phyloP scores from a whole-genome alignment of 2,113 vertebrate species.

The Myrmecobius fasciatus region DNA sequence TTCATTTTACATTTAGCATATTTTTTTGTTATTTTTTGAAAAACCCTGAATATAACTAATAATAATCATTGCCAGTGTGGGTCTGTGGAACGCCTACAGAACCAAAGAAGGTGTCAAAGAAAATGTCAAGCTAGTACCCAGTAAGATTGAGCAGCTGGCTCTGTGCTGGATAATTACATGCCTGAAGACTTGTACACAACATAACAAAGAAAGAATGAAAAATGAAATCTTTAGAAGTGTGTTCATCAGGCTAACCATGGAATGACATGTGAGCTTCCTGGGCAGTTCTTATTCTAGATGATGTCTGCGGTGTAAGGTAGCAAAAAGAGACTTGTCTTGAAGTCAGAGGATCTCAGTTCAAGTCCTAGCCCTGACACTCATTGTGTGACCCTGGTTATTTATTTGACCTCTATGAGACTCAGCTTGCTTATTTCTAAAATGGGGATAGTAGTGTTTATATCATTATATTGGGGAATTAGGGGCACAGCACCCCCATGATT shows the following conservation, averaged over 20 bases:
- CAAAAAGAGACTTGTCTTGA: neutral
- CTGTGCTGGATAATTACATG: neutral
- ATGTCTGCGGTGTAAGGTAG: neutral
- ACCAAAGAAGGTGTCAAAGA: constrained; percentile 56
- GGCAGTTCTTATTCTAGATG: neutral
- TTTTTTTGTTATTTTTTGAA: neutral
- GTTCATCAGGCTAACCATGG: neutral
- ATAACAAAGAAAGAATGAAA: neutral
- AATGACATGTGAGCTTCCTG: neutral
- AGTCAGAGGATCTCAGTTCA: neutral
- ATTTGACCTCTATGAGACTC: neutral
- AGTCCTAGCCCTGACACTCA: neutral
- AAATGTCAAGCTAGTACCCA: constrained; percentile 56
- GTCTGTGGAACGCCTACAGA: constrained; percentile 59
- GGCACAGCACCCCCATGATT: neutral
- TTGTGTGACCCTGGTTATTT: neutral
- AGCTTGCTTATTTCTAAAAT: neutral
- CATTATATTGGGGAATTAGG: fast-evolving
- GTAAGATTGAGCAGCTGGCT: constrained; percentile 33
- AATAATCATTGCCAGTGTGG: neutral
- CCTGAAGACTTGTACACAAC: neutral
- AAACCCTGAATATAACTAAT: neutral
- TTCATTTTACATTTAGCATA: neutral
- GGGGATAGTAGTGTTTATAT: neutral
- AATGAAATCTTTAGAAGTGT: neutral